phyloP scores from a whole-genome alignment of 1,140 invertebrate species.

The Drosophila asahinai region DNA sequence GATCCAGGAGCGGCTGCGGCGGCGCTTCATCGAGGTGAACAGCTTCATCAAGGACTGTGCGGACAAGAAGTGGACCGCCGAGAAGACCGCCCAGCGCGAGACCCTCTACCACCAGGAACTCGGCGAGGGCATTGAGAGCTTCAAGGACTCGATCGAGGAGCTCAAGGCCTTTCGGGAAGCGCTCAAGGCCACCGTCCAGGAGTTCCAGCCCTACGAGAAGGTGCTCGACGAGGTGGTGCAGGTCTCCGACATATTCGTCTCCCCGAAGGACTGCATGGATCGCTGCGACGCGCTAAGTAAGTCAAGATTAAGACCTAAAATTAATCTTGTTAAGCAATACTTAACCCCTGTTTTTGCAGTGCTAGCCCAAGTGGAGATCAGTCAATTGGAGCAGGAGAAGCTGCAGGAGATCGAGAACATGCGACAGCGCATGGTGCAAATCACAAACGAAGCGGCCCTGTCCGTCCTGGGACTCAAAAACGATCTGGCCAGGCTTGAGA shows the following conservation, averaged over 20 bases:
- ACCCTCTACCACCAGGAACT: slow-evolving; percentile 60
- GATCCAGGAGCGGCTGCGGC: slow-evolving; percentile 69
- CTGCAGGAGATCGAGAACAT: slow-evolving; percentile 77
- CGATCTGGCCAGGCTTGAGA: slow-evolving; percentile 69
- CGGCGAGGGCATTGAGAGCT: slow-evolving; percentile 60
- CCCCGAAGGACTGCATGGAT: slow-evolving; percentile 75
- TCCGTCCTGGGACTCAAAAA: slow-evolving; percentile 80
- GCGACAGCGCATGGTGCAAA: slow-evolving; percentile 75
- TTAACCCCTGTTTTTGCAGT: slow-evolving; percentile 32
- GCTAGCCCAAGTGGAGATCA: slow-evolving; percentile 79
- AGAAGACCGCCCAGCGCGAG: slow-evolving; percentile 60
- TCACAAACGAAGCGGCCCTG: slow-evolving; percentile 76
- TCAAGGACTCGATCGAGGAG: slow-evolving; percentile 62
- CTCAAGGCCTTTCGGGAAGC: slow-evolving; percentile 66
- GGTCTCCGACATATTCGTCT: slow-evolving; percentile 64
- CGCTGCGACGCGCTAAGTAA: slow-evolving; percentile 73
- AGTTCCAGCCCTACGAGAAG: slow-evolving; percentile 78
- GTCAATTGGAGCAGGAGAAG: slow-evolving; percentile 67
- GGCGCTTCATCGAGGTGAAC: slow-evolving; percentile 81
- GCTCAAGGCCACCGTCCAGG: slow-evolving; percentile 71
- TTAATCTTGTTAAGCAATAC: not conserved
- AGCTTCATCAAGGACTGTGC: slow-evolving; percentile 80
- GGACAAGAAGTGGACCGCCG: slow-evolving; percentile 70
- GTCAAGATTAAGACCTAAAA: not conserved
- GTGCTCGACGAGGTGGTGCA: slow-evolving; percentile 76